Percentiles rank a stretch among this genome's conserved stretches.
Evolutionary conservation across 2,797 vertebrate species (phyloP).

Genomic region (Amniataba percoides): DNA sequence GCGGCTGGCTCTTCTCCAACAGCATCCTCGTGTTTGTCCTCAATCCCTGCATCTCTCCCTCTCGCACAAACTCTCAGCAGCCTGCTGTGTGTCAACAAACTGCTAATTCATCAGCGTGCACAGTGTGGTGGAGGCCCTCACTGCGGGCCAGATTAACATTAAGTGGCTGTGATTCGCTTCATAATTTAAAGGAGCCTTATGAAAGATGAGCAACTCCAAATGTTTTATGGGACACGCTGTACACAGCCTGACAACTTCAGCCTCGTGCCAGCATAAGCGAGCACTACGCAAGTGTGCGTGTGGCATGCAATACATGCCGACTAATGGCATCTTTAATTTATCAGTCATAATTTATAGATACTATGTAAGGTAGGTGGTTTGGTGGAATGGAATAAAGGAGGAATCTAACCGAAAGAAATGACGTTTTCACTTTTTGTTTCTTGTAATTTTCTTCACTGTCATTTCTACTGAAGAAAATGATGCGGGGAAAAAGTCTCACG

Average conservation of each 20-base stretch:
- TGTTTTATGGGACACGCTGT: conserved; percentile 31
- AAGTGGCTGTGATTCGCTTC: conserved; percentile 44
- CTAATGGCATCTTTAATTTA: conserved; percentile 28
- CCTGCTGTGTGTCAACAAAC: conserved; percentile 57
- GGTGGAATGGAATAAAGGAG: neutral
- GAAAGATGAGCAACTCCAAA: conserved; percentile 56
- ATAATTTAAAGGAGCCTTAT: conserved; percentile 55
- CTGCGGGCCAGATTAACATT: conserved; percentile 36
- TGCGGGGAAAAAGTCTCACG: conserved; percentile 9
- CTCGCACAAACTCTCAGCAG: conserved; percentile 33
- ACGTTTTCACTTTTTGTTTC: neutral
- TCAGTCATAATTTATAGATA: conserved; percentile 12
- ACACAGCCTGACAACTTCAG: conserved; percentile 14
- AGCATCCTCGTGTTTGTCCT: conserved; percentile 40
- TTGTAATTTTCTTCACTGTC: neutral
- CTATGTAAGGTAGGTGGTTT: neutral
- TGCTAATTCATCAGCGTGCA: conserved; percentile 67
- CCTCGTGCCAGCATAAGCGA: neutral
- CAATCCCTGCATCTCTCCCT: conserved; percentile 7
- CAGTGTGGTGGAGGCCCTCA: conserved; percentile 31
- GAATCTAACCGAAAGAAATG: neutral
- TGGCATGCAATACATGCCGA: conserved; percentile 8
- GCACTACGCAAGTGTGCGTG: neutral
- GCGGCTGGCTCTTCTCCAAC: conserved; percentile 54
- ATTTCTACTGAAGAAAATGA: conserved; percentile 18